Evolutionary conservation across 2,888 invertebrate species (phyloP), one percentile per base, ranked within the genome.

Genomic region (Sturmia bella): DNA sequence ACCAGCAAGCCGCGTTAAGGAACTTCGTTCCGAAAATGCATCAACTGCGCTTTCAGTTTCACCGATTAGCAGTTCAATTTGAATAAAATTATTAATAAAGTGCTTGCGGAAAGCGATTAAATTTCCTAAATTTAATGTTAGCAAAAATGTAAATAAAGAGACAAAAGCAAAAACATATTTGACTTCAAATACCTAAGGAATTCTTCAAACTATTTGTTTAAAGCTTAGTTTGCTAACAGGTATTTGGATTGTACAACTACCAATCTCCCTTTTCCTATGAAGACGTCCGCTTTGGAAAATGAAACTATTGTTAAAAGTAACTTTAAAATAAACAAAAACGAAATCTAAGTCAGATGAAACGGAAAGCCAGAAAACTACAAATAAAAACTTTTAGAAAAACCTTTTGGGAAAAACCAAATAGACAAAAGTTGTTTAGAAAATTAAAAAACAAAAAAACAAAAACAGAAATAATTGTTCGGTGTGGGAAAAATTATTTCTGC

Each of bases 371-470:
- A 24, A 72, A 72, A 41, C n/a, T 41, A 43, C 11, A 63, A 63
- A 56, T 9, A 63, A 57, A 64, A 77, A 48, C 3, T 45, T 54
- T 9, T 27, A 54, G 12, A 61, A 69, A 66, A 66, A 69, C 52
- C 52, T 54, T 69, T 69, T 77, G 43, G 54, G 63, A 13, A 64
- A 77, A 70, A 48, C 56, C 64, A 50, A 70, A 64, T 27, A 39
- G 50, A 17, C 21, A 48, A 64, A 77, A 69, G 43, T 69, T 59
- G 19, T 19, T 70, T 39, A 41, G 45, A 21, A 32, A 32, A 9
- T 24, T 69, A 77, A 77, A 39, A 63, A 37, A 56, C 24, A 11
- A 50, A 27, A 56, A 59, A 50, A 7, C 37, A 12, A 32, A 15
- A 19, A 21, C 5, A 11, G 11, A 57, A 37, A 21, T n/a, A 52